Percentiles rank a stretch among this genome's conserved stretches.
These are phyloP conservation scores for Probaryconus sp. DNA, from an alignment of 1,140 invertebrate species.

Conservation along the genomic window DNA sequence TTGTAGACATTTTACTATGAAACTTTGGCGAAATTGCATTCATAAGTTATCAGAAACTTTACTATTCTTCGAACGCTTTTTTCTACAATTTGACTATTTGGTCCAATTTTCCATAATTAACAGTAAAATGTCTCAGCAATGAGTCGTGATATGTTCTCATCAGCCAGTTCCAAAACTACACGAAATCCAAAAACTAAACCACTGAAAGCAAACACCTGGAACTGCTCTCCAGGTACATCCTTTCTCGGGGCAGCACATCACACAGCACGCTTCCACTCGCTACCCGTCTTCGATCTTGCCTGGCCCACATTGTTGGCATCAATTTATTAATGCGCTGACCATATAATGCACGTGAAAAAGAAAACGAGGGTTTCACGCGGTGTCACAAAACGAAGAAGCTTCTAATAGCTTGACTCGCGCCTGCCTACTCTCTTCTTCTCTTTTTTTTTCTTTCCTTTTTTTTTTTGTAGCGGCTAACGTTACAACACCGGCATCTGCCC, in stretches of 20 bases:
- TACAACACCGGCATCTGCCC: constrained; percentile 70
- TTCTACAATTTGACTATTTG: too few relatives aligned
- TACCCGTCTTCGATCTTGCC: constrained; percentile 49
- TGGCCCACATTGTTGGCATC: constrained; percentile 23
- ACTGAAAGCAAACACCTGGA: constrained; percentile 43
- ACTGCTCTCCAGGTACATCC: constrained; percentile 35
- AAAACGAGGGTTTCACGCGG: constrained; percentile 10
- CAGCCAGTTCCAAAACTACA: background rate
- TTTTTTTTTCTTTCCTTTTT: too few relatives aligned
- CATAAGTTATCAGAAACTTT: too few relatives aligned
- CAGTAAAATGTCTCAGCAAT: too few relatives aligned
- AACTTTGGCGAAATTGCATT: too few relatives aligned
- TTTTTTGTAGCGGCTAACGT: constrained; percentile 56
- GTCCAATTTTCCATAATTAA: constrained; percentile 47
- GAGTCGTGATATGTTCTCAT: constrained; percentile 38
- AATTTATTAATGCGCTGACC: constrained; percentile 56
- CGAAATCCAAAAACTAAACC: constrained; percentile 23
- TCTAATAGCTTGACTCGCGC: constrained; percentile 56
- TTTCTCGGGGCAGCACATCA: constrained; percentile 51
- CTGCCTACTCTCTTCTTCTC: constrained; percentile 27
- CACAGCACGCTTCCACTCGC: too few relatives aligned
- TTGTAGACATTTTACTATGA: too few relatives aligned
- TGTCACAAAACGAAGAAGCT: constrained; percentile 46
- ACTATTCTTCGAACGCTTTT: too few relatives aligned
- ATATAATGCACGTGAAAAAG: constrained; percentile 39